Base-by-base conservation (phyloP, 2,888 invertebrate species). In the Sesia bembeciformis region DNA sequence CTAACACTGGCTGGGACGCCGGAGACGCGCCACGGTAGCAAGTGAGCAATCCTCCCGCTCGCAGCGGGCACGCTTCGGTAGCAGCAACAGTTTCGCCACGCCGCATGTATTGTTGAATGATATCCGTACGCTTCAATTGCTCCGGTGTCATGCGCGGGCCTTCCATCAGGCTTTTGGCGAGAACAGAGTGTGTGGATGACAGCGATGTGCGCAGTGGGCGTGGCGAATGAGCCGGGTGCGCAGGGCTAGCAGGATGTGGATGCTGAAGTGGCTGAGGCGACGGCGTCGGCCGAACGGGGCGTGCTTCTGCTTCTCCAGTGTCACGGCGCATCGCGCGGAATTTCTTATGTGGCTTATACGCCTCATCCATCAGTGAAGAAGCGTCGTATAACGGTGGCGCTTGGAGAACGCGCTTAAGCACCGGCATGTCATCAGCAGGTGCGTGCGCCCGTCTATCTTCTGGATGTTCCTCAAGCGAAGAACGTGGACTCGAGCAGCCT, bases 311-410 rank as follows among this genome's bases (percentile, higher is more conserved):
- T 71, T 96, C 96, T 50, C 94, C 94, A 3, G 93, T 93, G 74
- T 96, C 96, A 66, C 95, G 95, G 40, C 96, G 90, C 75, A 96
- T 89, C 3, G 96, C 96, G 51, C 97, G 93, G 92, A 97, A 97
- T 82, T 97, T 97, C 85, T 97, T 97, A 91, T 97, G 97, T 58
- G 97, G 97, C 78, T 97, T 96, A 90, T 97, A 97, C 8, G 97
- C 97, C 84, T 97, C 97, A 78, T 97, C 97, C 97, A 97, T 97
- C 56, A 97, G 84, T 3, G 95, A 94, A 74, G 95, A 95, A 55
- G 97, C 96, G 75, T 97, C 96, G 81, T 97, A 96, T 4, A 97
- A 87, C 0, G 97, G 97, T 1, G 97, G 97, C 1, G 97, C 97
- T 77, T 97, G 96, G 38, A 98, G 91, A 3, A 97, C 97, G 54